Evolutionary conservation across 2,113 vertebrate genomes (phyloP).

Genomic region (Chamaea fasciata): DNA sequence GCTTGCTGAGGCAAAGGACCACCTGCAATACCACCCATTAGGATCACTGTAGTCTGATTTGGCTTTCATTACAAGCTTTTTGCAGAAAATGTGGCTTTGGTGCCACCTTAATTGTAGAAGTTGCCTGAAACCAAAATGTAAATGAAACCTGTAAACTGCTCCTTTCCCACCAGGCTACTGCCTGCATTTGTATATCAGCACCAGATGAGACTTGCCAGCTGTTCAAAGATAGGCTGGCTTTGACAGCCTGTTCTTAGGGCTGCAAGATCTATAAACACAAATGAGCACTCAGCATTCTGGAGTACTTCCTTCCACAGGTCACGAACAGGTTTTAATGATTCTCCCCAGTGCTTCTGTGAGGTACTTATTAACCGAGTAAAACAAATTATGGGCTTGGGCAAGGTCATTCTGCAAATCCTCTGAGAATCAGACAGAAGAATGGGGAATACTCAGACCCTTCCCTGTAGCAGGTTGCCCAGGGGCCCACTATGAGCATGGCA

Average conservation of each 20-base stretch:
- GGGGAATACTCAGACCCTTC: background rate
- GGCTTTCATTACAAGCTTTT: background rate
- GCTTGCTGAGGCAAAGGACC: background rate
- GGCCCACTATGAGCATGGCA: background rate
- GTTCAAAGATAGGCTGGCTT: background rate
- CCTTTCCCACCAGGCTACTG: background rate
- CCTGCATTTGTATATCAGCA: background rate
- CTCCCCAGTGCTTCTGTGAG: background rate
- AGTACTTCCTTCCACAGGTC: background rate
- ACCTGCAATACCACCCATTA: background rate
- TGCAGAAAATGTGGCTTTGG: background rate
- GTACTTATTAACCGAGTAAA: slow-evolving; percentile 42
- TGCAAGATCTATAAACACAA: background rate
- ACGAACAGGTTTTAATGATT: background rate
- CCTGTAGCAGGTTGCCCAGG: background rate
- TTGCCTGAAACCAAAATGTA: background rate
- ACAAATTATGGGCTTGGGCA: background rate
- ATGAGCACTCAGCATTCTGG: accelerated
- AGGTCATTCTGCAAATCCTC: background rate
- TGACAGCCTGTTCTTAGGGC: background rate
- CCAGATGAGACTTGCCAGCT: background rate
- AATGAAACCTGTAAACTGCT: background rate
- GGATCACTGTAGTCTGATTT: accelerated
- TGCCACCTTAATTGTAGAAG: background rate
- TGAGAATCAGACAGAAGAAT: background rate